Evolutionary conservation across 37 sponge, comb jelly and placozoan genomes (phyloP).

Genomic region (Dysidea cf. avara): DNA sequence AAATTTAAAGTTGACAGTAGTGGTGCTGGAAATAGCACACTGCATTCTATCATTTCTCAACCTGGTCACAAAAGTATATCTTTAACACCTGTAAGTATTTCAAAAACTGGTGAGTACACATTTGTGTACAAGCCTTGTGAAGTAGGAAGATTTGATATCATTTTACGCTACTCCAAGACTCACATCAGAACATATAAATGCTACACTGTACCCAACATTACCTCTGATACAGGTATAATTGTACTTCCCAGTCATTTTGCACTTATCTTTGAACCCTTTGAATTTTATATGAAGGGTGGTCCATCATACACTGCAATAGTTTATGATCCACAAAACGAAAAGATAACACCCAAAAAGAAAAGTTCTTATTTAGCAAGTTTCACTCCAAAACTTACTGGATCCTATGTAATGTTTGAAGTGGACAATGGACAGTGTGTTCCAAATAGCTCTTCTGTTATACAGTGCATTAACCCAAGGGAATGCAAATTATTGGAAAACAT

Average conservation of each 20-base stretch:
- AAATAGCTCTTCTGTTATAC: conserved; percentile 62
- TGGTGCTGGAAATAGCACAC: conserved; percentile 37
- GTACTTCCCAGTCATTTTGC: too few relatives aligned
- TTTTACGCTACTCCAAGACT: conserved; percentile 67
- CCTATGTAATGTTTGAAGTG: conserved; percentile 72
- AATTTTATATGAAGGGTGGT: too few relatives aligned
- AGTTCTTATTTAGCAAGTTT: conserved; percentile 38
- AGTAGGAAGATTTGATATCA: conserved; percentile 60
- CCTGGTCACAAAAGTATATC: neutral
- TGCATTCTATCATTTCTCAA: conserved; percentile 12
- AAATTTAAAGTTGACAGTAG: conserved; percentile 35
- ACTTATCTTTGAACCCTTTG: too few relatives aligned
- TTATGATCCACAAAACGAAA: conserved; percentile 50
- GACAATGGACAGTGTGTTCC: conserved; percentile 50
- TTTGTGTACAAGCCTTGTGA: conserved; percentile 52
- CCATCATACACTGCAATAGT: conserved; percentile 63
- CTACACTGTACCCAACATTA: too few relatives aligned
- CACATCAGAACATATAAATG: conserved; percentile 66
- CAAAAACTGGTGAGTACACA: neutral
- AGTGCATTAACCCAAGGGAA: conserved; percentile 53
- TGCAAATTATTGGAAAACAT: conserved; percentile 52
- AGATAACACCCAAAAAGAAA: conserved; percentile 18
- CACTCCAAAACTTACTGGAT: conserved; percentile 67
- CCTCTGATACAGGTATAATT: too few relatives aligned
- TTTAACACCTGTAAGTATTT: neutral